A percentile compares a stretch with the other conserved stretches of the same genome.
Conservation (phyloP, 2,888 invertebrate species). For the Mesorhabditis spiculigera region DNA sequence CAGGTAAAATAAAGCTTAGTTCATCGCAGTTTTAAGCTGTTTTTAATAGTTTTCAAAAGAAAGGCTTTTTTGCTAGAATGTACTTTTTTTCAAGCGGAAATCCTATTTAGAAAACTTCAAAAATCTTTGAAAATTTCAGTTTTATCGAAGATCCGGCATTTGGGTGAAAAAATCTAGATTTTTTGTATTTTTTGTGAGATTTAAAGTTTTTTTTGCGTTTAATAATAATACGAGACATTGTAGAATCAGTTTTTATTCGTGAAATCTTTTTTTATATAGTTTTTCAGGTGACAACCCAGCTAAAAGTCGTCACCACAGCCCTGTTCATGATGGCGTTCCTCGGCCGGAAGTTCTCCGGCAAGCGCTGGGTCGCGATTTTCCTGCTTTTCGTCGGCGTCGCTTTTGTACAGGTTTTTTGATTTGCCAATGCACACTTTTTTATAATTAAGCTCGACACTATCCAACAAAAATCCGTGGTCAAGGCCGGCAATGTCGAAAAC, state of each 20-base stretch:
- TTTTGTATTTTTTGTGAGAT: no score
- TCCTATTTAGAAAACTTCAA: no score
- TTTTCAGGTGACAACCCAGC: constrained; percentile 57
- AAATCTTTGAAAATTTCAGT: no score
- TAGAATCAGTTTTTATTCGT: no score
- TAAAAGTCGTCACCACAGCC: constrained; percentile 59
- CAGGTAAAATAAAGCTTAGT: constrained; percentile 36
- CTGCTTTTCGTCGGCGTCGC: constrained; percentile 57
- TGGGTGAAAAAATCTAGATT: no score
- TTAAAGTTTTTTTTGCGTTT: no score
- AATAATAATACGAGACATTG: no score
- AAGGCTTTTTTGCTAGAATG: no score
- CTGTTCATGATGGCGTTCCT: constrained; percentile 58
- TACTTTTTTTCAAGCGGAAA: no score
- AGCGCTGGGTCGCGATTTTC: constrained; percentile 55
- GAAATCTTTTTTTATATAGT: background rate
- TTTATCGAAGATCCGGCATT: no score
- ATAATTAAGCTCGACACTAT: background rate
- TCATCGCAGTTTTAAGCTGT: no score
- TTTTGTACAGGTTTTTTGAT: constrained; percentile 46
- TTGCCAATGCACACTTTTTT: background rate
- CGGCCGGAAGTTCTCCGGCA: constrained; percentile 52
- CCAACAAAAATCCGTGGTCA: constrained; percentile 7
- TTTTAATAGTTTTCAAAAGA: no score
- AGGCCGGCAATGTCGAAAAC: constrained; percentile 37